phyloP scores from a whole-genome alignment of 2,797 vertebrate genomes.

The Mormyrops boulengeri region DNA sequence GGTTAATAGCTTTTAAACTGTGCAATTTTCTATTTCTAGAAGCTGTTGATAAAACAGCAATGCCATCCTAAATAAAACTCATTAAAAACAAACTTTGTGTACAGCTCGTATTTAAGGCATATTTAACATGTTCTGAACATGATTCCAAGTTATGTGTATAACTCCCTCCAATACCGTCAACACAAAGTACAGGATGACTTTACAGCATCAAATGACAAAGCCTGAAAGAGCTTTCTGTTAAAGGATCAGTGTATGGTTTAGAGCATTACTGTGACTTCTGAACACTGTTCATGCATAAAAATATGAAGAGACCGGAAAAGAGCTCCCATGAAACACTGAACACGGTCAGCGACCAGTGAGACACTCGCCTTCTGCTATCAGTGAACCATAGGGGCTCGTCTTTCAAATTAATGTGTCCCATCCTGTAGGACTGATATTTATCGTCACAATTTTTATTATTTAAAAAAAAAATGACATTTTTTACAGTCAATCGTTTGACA shows the following conservation, averaged over 20 bases:
- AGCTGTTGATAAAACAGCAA: neutral
- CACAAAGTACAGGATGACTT: neutral
- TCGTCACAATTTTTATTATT: neutral
- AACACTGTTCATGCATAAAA: neutral
- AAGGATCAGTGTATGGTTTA: neutral
- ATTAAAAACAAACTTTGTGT: neutral
- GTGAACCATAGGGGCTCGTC: neutral
- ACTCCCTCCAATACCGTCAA: neutral
- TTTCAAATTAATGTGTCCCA: neutral
- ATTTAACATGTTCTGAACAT: conserved; percentile 9
- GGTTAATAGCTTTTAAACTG: neutral
- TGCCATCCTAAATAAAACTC: neutral
- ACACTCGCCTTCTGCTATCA: neutral
- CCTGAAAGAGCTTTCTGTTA: neutral
- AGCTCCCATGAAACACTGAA: neutral
- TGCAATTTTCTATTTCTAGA: neutral
- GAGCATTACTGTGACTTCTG: neutral
- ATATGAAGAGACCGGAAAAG: neutral
- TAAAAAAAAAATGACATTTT: neutral
- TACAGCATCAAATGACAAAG: neutral
- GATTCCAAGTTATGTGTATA: neutral
- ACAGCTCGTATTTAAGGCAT: neutral
- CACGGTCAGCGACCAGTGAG: neutral
- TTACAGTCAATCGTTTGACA: neutral
- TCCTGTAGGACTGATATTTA: neutral